phyloP scores from a whole-genome alignment of 2,888 invertebrate genomes.

The Machimus rusticus region DNA sequence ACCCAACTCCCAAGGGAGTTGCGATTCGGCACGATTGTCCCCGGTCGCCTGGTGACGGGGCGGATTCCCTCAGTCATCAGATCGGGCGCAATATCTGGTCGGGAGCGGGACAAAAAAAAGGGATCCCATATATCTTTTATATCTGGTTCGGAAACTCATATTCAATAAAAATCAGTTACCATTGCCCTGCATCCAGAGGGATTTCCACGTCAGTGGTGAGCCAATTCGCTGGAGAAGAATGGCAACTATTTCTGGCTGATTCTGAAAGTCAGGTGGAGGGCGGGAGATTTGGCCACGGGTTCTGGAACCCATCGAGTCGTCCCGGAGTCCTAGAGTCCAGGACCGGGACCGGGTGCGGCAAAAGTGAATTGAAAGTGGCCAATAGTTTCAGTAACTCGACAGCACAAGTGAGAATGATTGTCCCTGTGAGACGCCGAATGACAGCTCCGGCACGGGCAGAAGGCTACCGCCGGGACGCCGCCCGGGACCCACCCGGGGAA shows the following conservation, averaged over 20 bases:
- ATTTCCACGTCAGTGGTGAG: constrained; percentile 28
- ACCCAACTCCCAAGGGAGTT: neutral
- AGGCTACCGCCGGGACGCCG: neutral
- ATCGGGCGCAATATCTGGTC: neutral
- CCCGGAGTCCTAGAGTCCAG: neutral
- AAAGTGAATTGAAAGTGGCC: constrained; percentile 40
- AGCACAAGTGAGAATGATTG: constrained; percentile 39
- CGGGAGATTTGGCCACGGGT: neutral
- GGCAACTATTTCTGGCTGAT: constrained; percentile 22
- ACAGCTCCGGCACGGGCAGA: constrained; percentile 6
- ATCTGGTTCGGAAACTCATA: constrained; percentile 34
- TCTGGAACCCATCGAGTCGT: too few relatives aligned
- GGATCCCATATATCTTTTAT: constrained; percentile 30
- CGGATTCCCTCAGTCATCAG: neutral
- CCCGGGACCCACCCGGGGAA: neutral
- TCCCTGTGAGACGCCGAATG: constrained; percentile 24
- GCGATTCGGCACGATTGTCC: neutral
- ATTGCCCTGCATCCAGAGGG: constrained; percentile 22
- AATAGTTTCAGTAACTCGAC: constrained; percentile 33
- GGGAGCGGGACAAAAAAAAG: neutral
- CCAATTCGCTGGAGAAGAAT: constrained; percentile 22
- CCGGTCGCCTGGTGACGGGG: neutral
- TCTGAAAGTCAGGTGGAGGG: neutral
- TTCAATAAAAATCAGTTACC: constrained; percentile 41
- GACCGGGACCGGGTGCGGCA: neutral